These are phyloP conservation scores for Corythaeola cristata DNA, from an alignment of 2,113 vertebrate genomes.

Conservation along the genomic window DNA sequence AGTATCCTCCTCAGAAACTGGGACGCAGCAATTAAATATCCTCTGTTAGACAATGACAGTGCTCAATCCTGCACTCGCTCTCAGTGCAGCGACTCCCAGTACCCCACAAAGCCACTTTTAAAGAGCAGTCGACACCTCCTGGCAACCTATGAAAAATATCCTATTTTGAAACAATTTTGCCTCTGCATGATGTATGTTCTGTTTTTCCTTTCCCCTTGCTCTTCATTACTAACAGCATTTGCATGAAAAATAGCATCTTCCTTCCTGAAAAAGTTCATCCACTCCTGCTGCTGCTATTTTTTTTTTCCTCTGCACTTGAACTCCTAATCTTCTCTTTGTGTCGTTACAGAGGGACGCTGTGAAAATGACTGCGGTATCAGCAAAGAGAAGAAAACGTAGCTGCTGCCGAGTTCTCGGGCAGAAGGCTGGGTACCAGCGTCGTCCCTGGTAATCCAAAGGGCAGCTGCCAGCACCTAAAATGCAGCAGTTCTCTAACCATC, in stretches of 20 bases:
- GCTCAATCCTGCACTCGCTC: background rate
- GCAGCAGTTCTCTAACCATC: background rate
- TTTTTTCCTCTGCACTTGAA: conserved; percentile 17
- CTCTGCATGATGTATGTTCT: conserved; percentile 25
- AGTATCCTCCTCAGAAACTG: background rate
- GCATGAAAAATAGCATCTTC: conserved; percentile 56
- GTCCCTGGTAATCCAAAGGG: background rate
- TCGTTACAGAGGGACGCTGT: background rate
- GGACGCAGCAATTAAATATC: background rate
- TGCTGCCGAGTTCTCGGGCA: background rate
- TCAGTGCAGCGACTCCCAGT: background rate
- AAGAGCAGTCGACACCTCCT: background rate
- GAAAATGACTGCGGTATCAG: background rate
- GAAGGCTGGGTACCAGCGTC: background rate
- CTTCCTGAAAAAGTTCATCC: conserved; percentile 34
- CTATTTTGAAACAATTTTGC: conserved; percentile 45
- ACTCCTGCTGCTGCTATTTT: conserved; percentile 4
- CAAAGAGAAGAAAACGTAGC: background rate
- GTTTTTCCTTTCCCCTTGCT: conserved; percentile 17
- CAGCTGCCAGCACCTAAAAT: background rate
- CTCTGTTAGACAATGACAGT: background rate
- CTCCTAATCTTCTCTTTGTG: conserved; percentile 7
- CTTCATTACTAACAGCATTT: conserved; percentile 58
- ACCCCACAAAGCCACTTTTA: background rate
- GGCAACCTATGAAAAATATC: conserved; percentile 30